A percentile compares a stretch with the other conserved stretches of the same genome.
Evolutionary conservation across 2,797 vertebrate species (phyloP).

Genomic region (Syndactyla subalaris): DNA sequence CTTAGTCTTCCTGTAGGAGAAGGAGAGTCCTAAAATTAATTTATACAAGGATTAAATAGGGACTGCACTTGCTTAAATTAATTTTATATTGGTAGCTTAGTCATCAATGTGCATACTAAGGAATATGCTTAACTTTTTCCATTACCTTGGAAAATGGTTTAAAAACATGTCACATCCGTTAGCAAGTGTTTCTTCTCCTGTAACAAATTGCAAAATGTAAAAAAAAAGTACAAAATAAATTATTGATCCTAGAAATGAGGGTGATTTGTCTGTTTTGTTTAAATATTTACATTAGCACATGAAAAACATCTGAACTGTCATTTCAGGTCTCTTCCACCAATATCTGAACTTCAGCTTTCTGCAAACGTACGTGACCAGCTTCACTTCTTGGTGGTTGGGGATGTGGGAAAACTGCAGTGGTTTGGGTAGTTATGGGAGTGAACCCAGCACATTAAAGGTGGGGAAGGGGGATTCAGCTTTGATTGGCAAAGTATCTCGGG

Average conservation of each 20-base stretch:
- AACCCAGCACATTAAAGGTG: neutral
- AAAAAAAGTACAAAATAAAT: slow-evolving; percentile 33
- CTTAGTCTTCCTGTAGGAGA: slow-evolving; percentile 62
- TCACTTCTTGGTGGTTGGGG: neutral
- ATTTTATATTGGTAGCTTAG: slow-evolving; percentile 28
- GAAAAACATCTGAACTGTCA: neutral
- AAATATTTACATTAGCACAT: neutral
- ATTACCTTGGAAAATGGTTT: slow-evolving; percentile 15
- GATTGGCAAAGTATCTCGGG: neutral
- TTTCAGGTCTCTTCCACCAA: neutral
- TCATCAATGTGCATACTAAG: slow-evolving; percentile 18
- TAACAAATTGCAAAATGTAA: slow-evolving; percentile 50
- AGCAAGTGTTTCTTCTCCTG: slow-evolving; percentile 64
- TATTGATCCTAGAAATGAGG: slow-evolving; percentile 13
- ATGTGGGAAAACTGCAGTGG: neutral
- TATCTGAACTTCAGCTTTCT: neutral
- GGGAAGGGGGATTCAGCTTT: neutral
- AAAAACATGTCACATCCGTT: neutral
- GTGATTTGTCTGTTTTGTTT: slow-evolving; percentile 10
- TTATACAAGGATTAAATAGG: slow-evolving; percentile 14
- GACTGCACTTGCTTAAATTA: slow-evolving; percentile 44
- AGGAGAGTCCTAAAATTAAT: slow-evolving; percentile 30
- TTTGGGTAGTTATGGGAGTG: neutral
- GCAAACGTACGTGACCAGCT: neutral
- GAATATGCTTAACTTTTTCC: slow-evolving; percentile 38